Evolutionary conservation across 2,888 invertebrate genomes (phyloP).

Genomic region (Mimumesa dahlbomi): DNA sequence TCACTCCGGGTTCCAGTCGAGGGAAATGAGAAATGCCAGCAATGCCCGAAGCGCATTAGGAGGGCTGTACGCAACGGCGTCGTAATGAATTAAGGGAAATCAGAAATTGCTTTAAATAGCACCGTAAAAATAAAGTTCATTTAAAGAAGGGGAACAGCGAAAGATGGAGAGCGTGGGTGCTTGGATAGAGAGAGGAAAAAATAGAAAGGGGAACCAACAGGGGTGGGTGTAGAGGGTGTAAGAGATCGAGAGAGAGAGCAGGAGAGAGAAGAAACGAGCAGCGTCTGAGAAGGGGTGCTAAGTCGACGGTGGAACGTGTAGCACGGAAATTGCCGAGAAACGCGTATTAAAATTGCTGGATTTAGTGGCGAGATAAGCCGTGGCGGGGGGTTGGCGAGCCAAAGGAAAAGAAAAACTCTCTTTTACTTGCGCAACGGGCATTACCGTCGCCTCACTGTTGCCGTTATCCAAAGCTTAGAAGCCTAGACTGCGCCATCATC

Average conservation of each 20-base stretch:
- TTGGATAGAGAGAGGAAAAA: slow-evolving; percentile 30
- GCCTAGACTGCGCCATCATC: slow-evolving; percentile 55
- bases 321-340: slow-evolving; percentile 81
- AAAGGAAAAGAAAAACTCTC: slow-evolving; percentile 76
- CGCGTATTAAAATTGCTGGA: slow-evolving; percentile 83
- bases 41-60: slow-evolving; percentile 68
- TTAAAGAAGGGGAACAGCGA: slow-evolving; percentile 63
- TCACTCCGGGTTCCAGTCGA: slow-evolving; percentile 1
- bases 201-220: slow-evolving; percentile 22
- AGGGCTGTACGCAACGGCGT: slow-evolving; percentile 74
- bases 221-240: slow-evolving; percentile 30
- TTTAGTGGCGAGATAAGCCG: slow-evolving; percentile 83
- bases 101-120: slow-evolving; percentile 79
- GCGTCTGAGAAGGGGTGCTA: slow-evolving; percentile 64
- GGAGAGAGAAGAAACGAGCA: slow-evolving; percentile 36
- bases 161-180: slow-evolving; percentile 26
- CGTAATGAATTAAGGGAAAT: slow-evolving; percentile 80
- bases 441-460: slow-evolving; percentile 72
- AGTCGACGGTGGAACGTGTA: slow-evolving; percentile 74
- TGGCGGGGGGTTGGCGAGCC: slow-evolving; percentile 66
- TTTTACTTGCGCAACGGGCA: slow-evolving; percentile 71
- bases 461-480: slow-evolving; percentile 74
- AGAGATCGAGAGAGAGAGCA: slow-evolving; percentile 32
- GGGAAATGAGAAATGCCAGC: slow-evolving; percentile 63
- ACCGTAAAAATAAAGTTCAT: slow-evolving; percentile 78